Conservation (phyloP, 2,113 vertebrate genomes). For the Pedetes capensis region DNA sequence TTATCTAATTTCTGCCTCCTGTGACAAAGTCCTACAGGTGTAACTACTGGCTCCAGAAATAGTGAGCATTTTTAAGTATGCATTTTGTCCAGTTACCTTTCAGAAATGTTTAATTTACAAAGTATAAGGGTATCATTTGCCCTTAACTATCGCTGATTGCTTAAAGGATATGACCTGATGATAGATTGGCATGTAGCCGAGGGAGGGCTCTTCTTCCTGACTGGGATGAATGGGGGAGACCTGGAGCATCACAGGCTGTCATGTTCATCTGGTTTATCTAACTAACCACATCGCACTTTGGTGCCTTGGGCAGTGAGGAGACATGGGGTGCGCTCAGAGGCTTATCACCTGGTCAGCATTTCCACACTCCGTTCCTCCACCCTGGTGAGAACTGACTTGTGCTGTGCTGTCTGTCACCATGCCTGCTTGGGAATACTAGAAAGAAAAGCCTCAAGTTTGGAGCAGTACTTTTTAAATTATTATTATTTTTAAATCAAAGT, state of each 20-base stretch:
- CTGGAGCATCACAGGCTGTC: too few relatives aligned
- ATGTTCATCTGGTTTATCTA: background rate
- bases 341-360: background rate
- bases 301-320: background rate
- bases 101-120: background rate
- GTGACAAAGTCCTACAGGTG: background rate
- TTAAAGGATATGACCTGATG: background rate
- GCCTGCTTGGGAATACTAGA: background rate
- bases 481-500: background rate
- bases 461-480: background rate
- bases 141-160: background rate
- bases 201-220: background rate
- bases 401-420: background rate
- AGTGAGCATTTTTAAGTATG: slow-evolving; percentile 4
- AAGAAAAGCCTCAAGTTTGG: background rate
- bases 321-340: too few relatives aligned
- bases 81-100: slow-evolving; percentile 23
- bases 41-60: background rate
- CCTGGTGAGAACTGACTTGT: background rate
- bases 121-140: background rate
- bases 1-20: background rate
- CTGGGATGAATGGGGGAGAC: background rate
- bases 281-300: background rate
- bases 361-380: background rate
- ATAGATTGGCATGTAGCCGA: background rate